Percentiles rank a stretch among this genome's conserved stretches.
These are phyloP conservation scores for Oikopleura albicans DNA, from an alignment of 23 tunicate genomes.

Conservation along the genomic window DNA sequence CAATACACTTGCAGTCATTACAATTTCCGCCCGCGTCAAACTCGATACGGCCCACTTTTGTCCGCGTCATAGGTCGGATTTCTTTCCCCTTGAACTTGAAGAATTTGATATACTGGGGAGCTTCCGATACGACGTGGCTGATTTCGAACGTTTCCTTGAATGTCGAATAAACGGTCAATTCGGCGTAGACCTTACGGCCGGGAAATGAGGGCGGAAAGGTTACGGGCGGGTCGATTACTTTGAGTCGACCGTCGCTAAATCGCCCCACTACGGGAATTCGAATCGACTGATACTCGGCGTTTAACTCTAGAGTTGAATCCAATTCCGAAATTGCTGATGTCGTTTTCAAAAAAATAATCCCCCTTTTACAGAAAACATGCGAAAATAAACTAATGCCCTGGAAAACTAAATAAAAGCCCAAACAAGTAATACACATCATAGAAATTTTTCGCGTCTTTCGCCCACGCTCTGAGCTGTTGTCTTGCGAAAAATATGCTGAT, in stretches of 20 bases:
- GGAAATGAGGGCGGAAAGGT: neutral
- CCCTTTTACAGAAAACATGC: too few species aligned
- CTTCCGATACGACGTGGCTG: neutral
- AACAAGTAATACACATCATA: too few species aligned
- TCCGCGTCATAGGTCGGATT: neutral
- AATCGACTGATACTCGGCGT: neutral
- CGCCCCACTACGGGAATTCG: neutral
- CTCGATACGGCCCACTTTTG: neutral
- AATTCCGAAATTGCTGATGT: too few species aligned
- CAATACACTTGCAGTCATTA: neutral
- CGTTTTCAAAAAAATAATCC: too few species aligned
- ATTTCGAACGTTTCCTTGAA: neutral
- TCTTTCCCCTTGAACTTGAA: neutral
- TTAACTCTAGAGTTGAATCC: neutral
- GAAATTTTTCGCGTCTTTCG: too few species aligned
- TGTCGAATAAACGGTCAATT: neutral
- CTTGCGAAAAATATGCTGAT: too few species aligned
- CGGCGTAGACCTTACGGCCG: neutral
- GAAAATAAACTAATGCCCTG: too few species aligned
- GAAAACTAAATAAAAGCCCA: too few species aligned
- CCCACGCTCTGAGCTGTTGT: too few species aligned
- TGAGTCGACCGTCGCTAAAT: neutral
- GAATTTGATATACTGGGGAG: neutral
- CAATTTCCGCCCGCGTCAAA: neutral
- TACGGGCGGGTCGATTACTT: neutral